Percentiles rank a stretch among this genome's conserved stretches.
Conservation (phyloP, 2,888 invertebrate species). For the Tortrix viridana region DNA sequence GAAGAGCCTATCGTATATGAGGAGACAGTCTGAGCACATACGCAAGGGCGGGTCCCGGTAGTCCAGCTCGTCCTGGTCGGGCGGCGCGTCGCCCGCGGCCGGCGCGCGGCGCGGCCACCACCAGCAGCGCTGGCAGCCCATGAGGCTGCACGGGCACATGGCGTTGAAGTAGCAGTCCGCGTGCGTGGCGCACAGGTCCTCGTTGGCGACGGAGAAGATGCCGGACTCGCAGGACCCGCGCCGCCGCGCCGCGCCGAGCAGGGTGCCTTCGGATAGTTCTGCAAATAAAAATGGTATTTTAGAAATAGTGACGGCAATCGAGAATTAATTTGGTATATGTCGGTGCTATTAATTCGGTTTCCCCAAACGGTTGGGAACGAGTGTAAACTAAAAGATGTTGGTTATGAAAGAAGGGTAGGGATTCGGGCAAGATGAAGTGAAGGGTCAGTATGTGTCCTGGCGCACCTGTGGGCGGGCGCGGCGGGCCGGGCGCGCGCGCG, state of each 20-base stretch:
- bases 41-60: conserved; percentile 42
- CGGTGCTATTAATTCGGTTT: no score
- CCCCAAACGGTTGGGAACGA: no score
- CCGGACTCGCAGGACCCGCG: conserved; percentile 95
- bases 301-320: background rate
- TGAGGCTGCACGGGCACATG: conserved; percentile 73
- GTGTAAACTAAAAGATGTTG: no score
- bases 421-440: no score
- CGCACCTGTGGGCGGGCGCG: conserved; percentile 45
- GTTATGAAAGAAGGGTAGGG: no score
- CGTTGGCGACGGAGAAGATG: conserved; percentile 94
- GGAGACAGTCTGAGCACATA: conserved; percentile 49
- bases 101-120: conserved; percentile 64
- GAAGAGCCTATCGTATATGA: conserved; percentile 63
- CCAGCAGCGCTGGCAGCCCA: conserved; percentile 75
- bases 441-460: no score
- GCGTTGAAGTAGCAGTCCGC: conserved; percentile 58
- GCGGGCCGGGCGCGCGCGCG: conserved; percentile 49
- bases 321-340: background rate
- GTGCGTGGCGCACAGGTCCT: conserved; percentile 85
- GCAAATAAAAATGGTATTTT: background rate
- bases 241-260: conserved; percentile 78
- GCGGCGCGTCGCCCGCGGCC: conserved; percentile 38
- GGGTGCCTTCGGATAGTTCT: conserved; percentile 46
- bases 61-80: conserved; percentile 44